A percentile compares a stretch with the other conserved stretches of the same genome.
phyloP scores from a whole-genome alignment of 2,888 invertebrate species.

The Lithophane semibrunnea region DNA sequence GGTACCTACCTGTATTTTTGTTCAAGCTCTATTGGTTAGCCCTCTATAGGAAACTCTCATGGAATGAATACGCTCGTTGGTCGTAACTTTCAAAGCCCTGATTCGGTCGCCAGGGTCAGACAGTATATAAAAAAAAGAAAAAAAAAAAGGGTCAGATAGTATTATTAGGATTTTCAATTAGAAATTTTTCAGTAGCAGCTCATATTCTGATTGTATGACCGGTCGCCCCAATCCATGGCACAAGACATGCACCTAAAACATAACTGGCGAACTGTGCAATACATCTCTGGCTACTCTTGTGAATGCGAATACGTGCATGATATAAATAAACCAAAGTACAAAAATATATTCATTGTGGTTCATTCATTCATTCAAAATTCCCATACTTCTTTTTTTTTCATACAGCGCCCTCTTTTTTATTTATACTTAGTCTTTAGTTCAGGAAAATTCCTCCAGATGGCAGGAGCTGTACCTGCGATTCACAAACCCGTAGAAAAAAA shows the following conservation, averaged over 20 bases:
- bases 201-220: not conserved
- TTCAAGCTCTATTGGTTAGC: not conserved
- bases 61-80: not conserved
- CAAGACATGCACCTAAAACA: not conserved
- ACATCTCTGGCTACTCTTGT: not conserved
- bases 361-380: conserved; percentile 7
- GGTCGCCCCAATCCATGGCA: not conserved
- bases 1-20: no score
- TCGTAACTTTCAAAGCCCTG: not conserved
- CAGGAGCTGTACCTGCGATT: conserved; percentile 33
- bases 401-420: conserved; percentile 48
- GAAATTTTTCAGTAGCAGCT: not conserved
- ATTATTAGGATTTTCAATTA: not conserved
- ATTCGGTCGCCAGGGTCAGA: not conserved
- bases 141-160: not conserved
- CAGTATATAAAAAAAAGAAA: no score
- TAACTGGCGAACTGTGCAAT: not conserved
- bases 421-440: conserved; percentile 32
- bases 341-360: not conserved
- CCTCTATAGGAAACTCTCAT: not conserved
- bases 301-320: not conserved
- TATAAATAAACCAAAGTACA: not conserved
- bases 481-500: not conserved
- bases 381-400: not conserved
- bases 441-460: conserved; percentile 69